Percentiles rank a stretch among this genome's conserved stretches.
phyloP scores from a whole-genome alignment of 1,140 invertebrate genomes.

The Magallana angulata region DNA sequence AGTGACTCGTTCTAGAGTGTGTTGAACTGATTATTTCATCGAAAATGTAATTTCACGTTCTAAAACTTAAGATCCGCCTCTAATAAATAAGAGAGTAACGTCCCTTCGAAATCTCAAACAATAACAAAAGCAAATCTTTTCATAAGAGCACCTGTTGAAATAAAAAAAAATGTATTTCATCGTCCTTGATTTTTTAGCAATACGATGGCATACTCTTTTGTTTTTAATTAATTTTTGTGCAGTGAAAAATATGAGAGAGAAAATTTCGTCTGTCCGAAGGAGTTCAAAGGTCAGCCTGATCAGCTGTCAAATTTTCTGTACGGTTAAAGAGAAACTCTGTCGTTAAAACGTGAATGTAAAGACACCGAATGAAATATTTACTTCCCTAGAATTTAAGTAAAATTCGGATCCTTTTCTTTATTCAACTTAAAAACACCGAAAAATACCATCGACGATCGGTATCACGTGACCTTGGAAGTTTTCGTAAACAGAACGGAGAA shows the following conservation, averaged over 20 bases:
- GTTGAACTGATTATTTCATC: too few species aligned
- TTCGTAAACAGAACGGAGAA: slow-evolving; percentile 12
- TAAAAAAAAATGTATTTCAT: not conserved
- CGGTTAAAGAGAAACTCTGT: not conserved
- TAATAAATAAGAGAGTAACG: not conserved
- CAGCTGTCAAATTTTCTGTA: slow-evolving; percentile 13
- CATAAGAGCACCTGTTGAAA: not conserved
- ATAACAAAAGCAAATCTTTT: not conserved
- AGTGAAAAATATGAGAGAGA: not conserved
- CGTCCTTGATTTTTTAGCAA: not conserved
- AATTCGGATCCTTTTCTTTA: not conserved
- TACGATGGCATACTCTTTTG: not conserved
- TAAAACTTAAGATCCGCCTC: not conserved
- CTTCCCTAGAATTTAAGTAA: not conserved
- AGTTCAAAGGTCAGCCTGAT: slow-evolving; percentile 7
- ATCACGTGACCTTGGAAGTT: slow-evolving; percentile 24
- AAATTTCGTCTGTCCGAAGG: slow-evolving; percentile 13
- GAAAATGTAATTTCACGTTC: too few species aligned
- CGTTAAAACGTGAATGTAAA: not conserved
- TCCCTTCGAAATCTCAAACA: slow-evolving; percentile 27
- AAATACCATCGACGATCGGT: not conserved
- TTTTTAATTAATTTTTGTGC: not conserved
- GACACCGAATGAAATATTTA: not conserved
- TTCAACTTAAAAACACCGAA: not conserved
- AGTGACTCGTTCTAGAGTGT: too few species aligned